Evolutionary conservation across 2,113 vertebrate genomes (phyloP), one percentile per base, ranked within the genome.

Genomic region (Brachirus orientalis): DNA sequence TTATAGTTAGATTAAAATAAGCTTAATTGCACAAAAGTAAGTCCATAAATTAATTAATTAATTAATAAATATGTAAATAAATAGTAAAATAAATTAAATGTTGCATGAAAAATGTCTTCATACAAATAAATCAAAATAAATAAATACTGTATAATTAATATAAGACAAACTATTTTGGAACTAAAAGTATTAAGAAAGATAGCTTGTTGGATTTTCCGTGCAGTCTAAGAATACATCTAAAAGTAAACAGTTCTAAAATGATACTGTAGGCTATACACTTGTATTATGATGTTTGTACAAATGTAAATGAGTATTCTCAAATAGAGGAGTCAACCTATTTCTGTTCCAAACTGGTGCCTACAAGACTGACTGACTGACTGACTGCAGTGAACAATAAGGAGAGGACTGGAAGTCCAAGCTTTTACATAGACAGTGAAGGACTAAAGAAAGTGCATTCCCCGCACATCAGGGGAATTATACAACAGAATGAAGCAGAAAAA

Each of bases 171-270:
- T n/a, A 50, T 74, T 68, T 63, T 10, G 37, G 65, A 87, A 75
- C 62, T 52, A 16, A 82, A 77, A 77, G 46, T 66, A 60, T 63
- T 79, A 80, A 84, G 63, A 86, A 84, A 88, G 46, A 65, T 67
- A 72, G 69, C 68, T 77, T 82, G 79, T 86, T 84, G 85, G 45
- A 81, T 77, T 81, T 80, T 89, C 79, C 90, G 83, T 92, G 91
- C 91, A 91, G 83, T 84, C 86, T 90, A 92, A 91, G 78, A 90
- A 89, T 87, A 90, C 88, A 90, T 85, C 67, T 87, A 91, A 93
- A 91, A 90, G 79, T 87, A 91, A 92, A 88, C 82, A 82, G 82
- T 75, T 86, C 77, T 91, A 92, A 92, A 93, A 91, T 87, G 74
- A 85, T 86, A 80, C 84, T 82, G 84, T 88, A n/a, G n/a, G n/a